These are phyloP conservation scores for Leptoclinus maculatus DNA, from an alignment of 2,797 vertebrate species.

Conservation along the genomic window DNA sequence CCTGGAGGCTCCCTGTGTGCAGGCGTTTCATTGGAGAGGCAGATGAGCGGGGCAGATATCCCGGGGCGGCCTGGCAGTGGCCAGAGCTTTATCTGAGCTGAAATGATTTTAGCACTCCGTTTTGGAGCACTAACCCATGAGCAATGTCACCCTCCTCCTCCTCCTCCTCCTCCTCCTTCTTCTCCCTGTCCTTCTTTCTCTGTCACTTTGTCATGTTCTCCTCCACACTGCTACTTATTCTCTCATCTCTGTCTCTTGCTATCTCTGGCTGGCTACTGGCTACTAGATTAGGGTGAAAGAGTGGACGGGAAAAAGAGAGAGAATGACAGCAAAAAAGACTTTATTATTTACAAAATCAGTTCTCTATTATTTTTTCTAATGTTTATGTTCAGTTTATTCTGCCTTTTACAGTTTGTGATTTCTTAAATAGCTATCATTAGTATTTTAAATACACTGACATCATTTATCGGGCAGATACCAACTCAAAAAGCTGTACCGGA, in stretches of 20 bases:
- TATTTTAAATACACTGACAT: background rate
- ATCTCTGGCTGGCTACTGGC: background rate
- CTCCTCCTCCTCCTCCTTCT: conserved; percentile 7
- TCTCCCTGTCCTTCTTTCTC: conserved; percentile 27
- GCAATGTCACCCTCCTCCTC: conserved; percentile 88
- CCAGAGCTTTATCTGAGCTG: conserved; percentile 83
- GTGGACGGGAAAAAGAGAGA: background rate
- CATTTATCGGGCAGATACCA: background rate
- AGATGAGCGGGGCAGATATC: conserved; percentile 90
- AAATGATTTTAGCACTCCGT: conserved; percentile 85
- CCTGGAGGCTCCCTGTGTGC: conserved; percentile 67
- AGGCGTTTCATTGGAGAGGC: conserved; percentile 76
- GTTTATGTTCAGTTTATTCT: background rate
- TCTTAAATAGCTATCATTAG: background rate
- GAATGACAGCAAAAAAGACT: background rate
- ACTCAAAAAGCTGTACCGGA: background rate
- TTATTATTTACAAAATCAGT: background rate
- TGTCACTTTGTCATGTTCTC: conserved; percentile 37
- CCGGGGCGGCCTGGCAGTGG: conserved; percentile 80
- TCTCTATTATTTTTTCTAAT: background rate
- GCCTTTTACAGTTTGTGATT: background rate
- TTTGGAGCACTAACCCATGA: conserved; percentile 94
- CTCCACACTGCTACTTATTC: conserved; percentile 13
- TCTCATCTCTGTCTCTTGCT: conserved; percentile 5
- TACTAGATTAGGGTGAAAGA: background rate